Conservation (phyloP, 2,888 invertebrate genomes). For the Galerucella calmariensis region DNA sequence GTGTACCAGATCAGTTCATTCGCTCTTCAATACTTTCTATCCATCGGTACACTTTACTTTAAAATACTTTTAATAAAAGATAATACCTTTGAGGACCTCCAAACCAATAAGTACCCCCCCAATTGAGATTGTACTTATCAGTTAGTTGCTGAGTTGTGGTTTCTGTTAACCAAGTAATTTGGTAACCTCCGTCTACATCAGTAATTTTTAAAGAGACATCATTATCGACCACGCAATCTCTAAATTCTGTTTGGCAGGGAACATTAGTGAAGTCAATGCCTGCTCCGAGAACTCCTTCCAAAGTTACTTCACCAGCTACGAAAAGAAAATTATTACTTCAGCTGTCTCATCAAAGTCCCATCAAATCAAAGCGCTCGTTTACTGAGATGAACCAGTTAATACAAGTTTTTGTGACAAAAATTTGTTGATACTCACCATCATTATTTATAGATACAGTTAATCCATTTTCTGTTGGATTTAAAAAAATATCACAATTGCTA, state of each 20-base stretch:
- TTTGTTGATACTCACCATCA: conserved; percentile 10
- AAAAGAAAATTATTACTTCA: neutral
- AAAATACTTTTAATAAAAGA: no score
- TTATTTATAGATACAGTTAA: conserved; percentile 10
- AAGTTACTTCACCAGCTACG: conserved; percentile 1
- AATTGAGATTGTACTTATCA: conserved; percentile 68
- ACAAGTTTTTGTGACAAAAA: neutral
- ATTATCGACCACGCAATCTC: conserved; percentile 10
- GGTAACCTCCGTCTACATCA: conserved; percentile 3
- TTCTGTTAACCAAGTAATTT: conserved; percentile 41
- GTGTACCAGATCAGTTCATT: no score
- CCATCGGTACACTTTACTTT: no score
- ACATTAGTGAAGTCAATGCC: conserved; percentile 13
- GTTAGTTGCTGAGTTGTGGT: conserved; percentile 40
- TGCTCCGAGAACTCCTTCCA: neutral
- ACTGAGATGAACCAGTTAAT: no score
- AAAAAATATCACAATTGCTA: conserved; percentile 5
- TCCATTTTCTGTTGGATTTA: conserved; percentile 17
- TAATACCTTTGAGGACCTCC: conserved; percentile 71
- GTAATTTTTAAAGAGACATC: conserved; percentile 10
- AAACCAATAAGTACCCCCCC: conserved; percentile 70
- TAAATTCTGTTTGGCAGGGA: conserved; percentile 1
- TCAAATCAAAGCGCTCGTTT: no score
- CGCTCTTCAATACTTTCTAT: no score
- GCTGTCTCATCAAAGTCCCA: no score